phyloP scores from a whole-genome alignment of 2,113 vertebrate species.

The Scomber scombrus region DNA sequence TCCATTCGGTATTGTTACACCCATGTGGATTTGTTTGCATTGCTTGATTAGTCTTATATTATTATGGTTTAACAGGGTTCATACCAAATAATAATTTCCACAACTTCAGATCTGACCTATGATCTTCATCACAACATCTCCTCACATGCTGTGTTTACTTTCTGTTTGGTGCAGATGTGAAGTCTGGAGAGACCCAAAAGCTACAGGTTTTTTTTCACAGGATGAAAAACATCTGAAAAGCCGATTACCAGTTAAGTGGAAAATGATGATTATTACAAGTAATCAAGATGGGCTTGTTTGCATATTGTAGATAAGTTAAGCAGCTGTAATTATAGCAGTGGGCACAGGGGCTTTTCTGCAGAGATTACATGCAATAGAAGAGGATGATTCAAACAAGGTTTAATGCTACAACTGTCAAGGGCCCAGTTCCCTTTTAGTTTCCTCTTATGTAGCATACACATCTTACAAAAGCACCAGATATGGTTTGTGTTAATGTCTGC shows the following conservation, averaged over 20 bases:
- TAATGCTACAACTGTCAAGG: conserved; percentile 54
- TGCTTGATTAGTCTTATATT: background rate
- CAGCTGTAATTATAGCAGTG: conserved; percentile 72
- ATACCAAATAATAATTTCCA: background rate
- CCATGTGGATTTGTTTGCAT: conserved; percentile 8
- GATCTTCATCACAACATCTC: conserved; percentile 1
- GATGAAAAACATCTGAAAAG: conserved; percentile 70
- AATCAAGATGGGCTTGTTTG: conserved; percentile 77
- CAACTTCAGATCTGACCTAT: background rate
- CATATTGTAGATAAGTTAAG: conserved; percentile 71
- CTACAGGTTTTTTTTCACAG: conserved; percentile 16
- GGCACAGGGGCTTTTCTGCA: conserved; percentile 58
- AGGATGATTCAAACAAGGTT: conserved; percentile 46
- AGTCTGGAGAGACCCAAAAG: conserved; percentile 43
- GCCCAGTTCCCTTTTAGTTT: conserved; percentile 26
- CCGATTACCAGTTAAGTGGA: conserved; percentile 77
- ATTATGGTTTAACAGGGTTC: background rate
- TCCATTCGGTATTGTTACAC: background rate
- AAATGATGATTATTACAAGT: conserved; percentile 80
- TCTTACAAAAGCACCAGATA: background rate
- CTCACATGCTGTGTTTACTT: conserved; percentile 15
- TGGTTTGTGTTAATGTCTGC: background rate
- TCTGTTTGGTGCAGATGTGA: conserved; percentile 29
- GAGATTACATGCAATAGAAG: conserved; percentile 55
- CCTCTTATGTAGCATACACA: conserved; percentile 12